Conservation (phyloP, 2,888 invertebrate genomes). For the Polydrusus tereticollis region DNA sequence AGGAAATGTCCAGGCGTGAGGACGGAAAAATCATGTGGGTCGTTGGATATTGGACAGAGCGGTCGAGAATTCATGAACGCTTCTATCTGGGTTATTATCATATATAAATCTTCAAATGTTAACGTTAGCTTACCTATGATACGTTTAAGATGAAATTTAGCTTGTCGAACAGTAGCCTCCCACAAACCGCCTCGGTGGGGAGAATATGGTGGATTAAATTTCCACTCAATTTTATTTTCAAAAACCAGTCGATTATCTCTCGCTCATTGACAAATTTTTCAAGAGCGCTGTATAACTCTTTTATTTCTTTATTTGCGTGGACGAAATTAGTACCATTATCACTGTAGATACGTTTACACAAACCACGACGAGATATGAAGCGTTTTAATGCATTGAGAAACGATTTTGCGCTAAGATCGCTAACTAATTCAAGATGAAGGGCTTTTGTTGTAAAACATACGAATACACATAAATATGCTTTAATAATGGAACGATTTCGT, state of each 20-base stretch:
- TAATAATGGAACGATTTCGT: constrained; percentile 29
- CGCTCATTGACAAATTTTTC: constrained; percentile 19
- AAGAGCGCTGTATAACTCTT: not conserved
- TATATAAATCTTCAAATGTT: constrained; percentile 23
- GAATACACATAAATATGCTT: constrained; percentile 42
- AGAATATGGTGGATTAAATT: constrained; percentile 27
- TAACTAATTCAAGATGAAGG: constrained; percentile 42
- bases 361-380: constrained; percentile 42
- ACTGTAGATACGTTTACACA: constrained; percentile 27
- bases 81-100: not conserved
- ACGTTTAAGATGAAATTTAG: constrained; percentile 20
- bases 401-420: constrained; percentile 22
- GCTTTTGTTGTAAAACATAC: constrained; percentile 43
- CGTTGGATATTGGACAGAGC: too few relatives aligned
- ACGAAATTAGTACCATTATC: constrained; percentile 46
- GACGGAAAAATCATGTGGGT: too few relatives aligned
- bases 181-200: constrained; percentile 22
- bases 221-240: constrained; percentile 24
- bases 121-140: constrained; percentile 6
- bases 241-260: constrained; percentile 7
- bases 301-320: constrained; percentile 35
- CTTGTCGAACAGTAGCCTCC: constrained; percentile 12
- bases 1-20: too few relatives aligned
- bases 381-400: constrained; percentile 43
- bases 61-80: too few relatives aligned